Evolutionary conservation across 2,888 invertebrate genomes (phyloP).

Genomic region (Tachina fera): DNA sequence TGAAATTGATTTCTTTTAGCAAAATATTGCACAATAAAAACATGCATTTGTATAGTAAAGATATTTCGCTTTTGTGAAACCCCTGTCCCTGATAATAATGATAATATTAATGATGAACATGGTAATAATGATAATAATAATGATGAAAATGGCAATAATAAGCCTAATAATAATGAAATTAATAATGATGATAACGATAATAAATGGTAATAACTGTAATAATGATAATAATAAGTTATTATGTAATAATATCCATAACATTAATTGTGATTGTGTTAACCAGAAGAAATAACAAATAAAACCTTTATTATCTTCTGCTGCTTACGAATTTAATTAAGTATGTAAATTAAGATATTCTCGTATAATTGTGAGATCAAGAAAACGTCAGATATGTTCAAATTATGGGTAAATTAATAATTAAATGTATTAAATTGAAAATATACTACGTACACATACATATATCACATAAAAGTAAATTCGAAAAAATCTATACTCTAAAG

Average conservation of each 20-base stretch:
- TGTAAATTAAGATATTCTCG: constrained; percentile 41
- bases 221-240: not conserved
- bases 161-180: no score
- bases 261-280: constrained; percentile 52
- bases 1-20: no score
- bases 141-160: no score
- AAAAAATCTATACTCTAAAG: constrained; percentile 57
- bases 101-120: no score
- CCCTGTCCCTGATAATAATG: no score
- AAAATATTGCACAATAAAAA: no score
- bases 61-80: no score
- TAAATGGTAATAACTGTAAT: not conserved
- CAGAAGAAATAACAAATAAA: constrained; percentile 25
- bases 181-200: not conserved
- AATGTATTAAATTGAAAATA: constrained; percentile 38
- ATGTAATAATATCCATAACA: not conserved
- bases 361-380: constrained; percentile 52
- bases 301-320: constrained; percentile 47
- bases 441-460: constrained; percentile 33
- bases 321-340: constrained; percentile 59
- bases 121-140: no score
- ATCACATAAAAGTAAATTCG: constrained; percentile 35
- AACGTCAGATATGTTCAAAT: constrained; percentile 51
- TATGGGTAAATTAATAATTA: constrained; percentile 48
- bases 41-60: no score